Evolutionary conservation across 2,113 vertebrate species (phyloP).

Genomic region (Panthera tigris): DNA sequence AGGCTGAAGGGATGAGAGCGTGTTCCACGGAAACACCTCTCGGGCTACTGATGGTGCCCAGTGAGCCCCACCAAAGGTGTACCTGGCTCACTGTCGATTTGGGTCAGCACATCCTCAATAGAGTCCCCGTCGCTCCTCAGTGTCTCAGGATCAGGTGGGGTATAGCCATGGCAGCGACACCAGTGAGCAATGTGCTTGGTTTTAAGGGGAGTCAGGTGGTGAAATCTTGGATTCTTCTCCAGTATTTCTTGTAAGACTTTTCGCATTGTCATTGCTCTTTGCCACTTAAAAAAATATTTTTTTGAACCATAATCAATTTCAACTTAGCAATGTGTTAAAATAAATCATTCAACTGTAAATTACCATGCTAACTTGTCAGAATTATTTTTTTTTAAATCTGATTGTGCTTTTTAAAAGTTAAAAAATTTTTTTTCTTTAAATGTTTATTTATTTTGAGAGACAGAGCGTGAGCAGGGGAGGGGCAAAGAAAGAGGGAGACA

Average conservation of each 20-base stretch:
- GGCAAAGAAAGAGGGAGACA: too few species aligned
- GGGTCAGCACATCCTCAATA: constrained; percentile 96
- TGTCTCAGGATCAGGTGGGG: constrained; percentile 93
- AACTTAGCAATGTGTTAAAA: neutral
- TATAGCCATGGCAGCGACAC: constrained; percentile 96
- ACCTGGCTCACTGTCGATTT: constrained; percentile 98
- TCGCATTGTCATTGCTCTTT: constrained; percentile 94
- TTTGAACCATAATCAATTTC: constrained; percentile 31
- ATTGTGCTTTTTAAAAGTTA: neutral
- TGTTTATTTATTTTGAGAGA: too few species aligned
- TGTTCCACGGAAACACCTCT: neutral
- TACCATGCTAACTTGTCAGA: neutral
- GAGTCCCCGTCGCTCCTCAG: constrained; percentile 90
- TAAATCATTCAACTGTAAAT: neutral
- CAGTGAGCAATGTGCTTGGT: constrained; percentile 96
- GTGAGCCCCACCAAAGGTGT: neutral
- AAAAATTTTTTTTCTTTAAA: too few species aligned
- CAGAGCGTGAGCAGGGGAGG: too few species aligned
- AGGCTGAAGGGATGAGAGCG: neutral
- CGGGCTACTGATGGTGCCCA: fast-evolving
- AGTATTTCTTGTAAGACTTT: constrained; percentile 94
- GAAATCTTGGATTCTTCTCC: constrained; percentile 92
- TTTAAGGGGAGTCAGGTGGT: constrained; percentile 90
- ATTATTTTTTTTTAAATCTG: neutral
- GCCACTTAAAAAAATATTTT: constrained; percentile 88